Percentiles rank a stretch among this genome's conserved stretches.
Conservation (phyloP, 1,140 invertebrate genomes). For the Belonocnema kinseyi region DNA sequence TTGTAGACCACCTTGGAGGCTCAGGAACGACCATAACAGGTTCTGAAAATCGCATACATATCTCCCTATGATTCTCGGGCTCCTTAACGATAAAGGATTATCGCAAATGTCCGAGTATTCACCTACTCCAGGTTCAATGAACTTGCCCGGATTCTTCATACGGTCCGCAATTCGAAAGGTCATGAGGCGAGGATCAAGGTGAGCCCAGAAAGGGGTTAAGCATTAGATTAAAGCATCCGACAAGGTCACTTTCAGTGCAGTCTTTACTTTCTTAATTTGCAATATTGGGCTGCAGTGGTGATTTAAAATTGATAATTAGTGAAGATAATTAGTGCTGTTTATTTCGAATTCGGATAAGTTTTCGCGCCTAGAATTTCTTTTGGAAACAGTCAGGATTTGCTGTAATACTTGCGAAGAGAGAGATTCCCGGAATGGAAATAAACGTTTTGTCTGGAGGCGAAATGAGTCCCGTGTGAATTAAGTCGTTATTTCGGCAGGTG, state of each 20-base stretch:
- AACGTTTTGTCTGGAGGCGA: constrained; percentile 48
- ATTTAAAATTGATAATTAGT: too few relatives aligned
- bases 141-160: constrained; percentile 50
- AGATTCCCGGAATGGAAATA: constrained; percentile 53
- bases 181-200: constrained; percentile 45
- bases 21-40: constrained; percentile 73
- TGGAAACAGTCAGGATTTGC: neutral
- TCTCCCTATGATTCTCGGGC: constrained; percentile 70
- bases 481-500: constrained; percentile 74
- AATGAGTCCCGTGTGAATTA: constrained; percentile 61
- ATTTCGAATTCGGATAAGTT: constrained; percentile 25
- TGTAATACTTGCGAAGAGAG: constrained; percentile 28
- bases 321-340: neutral
- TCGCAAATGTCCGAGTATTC: constrained; percentile 61
- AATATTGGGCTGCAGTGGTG: too few relatives aligned
- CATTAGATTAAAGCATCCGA: constrained; percentile 4
- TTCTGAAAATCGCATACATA: constrained; percentile 73
- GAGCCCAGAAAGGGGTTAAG: constrained; percentile 35
- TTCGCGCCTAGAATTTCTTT: constrained; percentile 34
- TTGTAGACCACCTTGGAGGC: constrained; percentile 77
- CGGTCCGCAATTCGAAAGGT: constrained; percentile 50
- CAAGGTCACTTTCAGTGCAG: constrained; percentile 16
- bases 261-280: neutral
- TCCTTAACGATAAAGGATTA: constrained; percentile 74
- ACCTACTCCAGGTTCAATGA: constrained; percentile 54